A percentile compares a stretch with the other conserved stretches of the same genome.
These are phyloP conservation scores for Agapostemon virescens DNA, from an alignment of 2,888 invertebrate species.

Conservation along the genomic window DNA sequence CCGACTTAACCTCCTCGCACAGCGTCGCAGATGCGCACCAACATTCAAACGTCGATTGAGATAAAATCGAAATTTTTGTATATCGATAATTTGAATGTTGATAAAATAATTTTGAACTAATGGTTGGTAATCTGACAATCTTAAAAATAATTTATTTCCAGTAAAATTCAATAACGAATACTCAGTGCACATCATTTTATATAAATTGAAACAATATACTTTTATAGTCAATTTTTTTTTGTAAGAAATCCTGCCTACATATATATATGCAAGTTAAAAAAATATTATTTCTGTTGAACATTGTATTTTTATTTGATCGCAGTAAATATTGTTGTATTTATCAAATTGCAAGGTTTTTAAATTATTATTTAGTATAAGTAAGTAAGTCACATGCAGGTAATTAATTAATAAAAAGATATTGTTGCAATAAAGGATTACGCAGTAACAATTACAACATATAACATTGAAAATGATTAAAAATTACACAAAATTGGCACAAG, in stretches of 20 bases:
- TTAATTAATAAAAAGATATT: too few relatives aligned
- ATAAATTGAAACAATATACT: background rate
- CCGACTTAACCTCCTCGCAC: background rate
- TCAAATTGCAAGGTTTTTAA: too few relatives aligned
- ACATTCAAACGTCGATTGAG: conserved; percentile 33
- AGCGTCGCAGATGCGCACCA: conserved; percentile 12
- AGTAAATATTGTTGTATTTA: background rate
- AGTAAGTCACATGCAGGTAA: too few relatives aligned
- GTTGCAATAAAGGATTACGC: too few relatives aligned
- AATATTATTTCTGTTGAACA: too few relatives aligned
- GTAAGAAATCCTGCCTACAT: background rate
- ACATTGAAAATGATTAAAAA: background rate
- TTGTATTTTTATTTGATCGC: too few relatives aligned
- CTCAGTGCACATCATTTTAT: background rate
- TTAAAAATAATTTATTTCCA: background rate
- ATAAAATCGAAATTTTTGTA: background rate
- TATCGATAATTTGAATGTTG: conserved; percentile 24
- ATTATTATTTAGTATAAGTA: too few relatives aligned
- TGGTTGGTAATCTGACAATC: too few relatives aligned
- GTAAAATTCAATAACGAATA: background rate
- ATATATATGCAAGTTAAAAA: too few relatives aligned
- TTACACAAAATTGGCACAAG: background rate
- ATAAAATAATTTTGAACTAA: background rate
- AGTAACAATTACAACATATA: too few relatives aligned
- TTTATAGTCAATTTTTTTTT: background rate